Conservation (phyloP, 2,113 vertebrate genomes). For the Bubo scandiacus region DNA sequence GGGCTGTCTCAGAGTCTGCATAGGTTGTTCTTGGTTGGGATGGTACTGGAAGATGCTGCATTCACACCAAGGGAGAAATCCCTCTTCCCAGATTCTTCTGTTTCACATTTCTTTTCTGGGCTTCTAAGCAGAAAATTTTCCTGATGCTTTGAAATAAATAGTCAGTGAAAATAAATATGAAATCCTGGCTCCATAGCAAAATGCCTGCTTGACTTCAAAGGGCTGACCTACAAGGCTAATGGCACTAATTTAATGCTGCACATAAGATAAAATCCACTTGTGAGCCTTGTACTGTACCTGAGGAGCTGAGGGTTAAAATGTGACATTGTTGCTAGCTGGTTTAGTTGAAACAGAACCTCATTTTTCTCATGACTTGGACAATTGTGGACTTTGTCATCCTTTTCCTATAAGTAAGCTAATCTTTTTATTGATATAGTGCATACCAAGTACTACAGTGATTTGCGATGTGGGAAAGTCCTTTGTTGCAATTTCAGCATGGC, state of each 20-base stretch:
- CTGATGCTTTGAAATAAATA: conserved; percentile 14
- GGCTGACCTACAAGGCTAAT: conserved; percentile 30
- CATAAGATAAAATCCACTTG: conserved; percentile 20
- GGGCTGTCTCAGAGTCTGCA: neutral
- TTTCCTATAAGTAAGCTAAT: conserved; percentile 58
- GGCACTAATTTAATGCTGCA: conserved; percentile 24
- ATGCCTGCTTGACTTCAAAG: conserved; percentile 41
- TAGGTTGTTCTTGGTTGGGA: neutral
- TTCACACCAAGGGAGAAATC: neutral
- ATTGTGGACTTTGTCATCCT: conserved; percentile 49
- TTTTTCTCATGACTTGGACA: conserved; percentile 39
- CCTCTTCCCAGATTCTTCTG: neutral
- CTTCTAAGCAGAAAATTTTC: conserved; percentile 4
- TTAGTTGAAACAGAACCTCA: conserved; percentile 42
- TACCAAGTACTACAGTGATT: conserved; percentile 39
- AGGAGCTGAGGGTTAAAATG: neutral
- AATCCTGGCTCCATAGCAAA: conserved; percentile 21
- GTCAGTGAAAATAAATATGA: conserved; percentile 32
- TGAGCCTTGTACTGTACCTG: neutral
- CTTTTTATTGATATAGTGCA: conserved; percentile 61
- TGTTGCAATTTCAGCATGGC: neutral
- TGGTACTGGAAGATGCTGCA: neutral
- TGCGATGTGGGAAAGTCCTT: conserved; percentile 39
- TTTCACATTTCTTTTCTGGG: neutral
- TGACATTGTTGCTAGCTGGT: conserved; percentile 5